Conservation (phyloP, 2,113 vertebrate genomes). For the Callipepla squamata region DNA sequence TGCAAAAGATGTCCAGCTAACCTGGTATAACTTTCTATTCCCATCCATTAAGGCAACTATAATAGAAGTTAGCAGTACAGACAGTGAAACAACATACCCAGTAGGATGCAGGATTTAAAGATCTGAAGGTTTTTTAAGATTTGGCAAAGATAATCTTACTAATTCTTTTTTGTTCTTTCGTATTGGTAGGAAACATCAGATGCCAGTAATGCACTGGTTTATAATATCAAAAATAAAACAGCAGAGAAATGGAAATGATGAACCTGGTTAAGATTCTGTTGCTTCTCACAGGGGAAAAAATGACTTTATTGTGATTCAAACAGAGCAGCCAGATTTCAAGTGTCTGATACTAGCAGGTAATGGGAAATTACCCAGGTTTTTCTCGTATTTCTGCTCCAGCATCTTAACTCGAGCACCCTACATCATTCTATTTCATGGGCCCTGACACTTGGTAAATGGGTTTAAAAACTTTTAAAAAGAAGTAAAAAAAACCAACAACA, state of each 20-base stretch:
- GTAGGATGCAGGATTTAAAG: not conserved
- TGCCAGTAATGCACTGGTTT: not conserved
- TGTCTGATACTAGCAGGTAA: conserved; percentile 60
- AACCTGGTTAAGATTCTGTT: conserved; percentile 46
- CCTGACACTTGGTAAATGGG: conserved; percentile 52
- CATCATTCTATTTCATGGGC: conserved; percentile 56
- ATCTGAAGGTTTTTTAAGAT: not conserved
- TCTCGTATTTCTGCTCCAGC: conserved; percentile 47
- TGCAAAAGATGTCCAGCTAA: not conserved
- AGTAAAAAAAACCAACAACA: not conserved
- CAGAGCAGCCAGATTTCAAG: conserved; percentile 56
- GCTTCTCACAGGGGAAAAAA: conserved; percentile 38
- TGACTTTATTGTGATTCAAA: conserved; percentile 62
- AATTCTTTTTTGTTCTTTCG: not conserved
- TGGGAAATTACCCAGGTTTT: conserved; percentile 65
- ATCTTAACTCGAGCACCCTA: conserved; percentile 52
- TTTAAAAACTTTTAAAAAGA: conserved; percentile 51
- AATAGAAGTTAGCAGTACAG: not conserved
- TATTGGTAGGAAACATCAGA: not conserved
- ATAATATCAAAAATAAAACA: conserved; percentile 27
- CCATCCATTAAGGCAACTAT: not conserved
- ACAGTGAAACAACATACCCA: not conserved
- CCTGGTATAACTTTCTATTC: not conserved
- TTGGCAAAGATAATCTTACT: not conserved
- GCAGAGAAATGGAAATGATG: conserved; percentile 13